A percentile compares a stretch with the other conserved stretches of the same genome.
Evolutionary conservation across 2,797 vertebrate species (phyloP).

Genomic region (Kryptolebias ocellatus): DNA sequence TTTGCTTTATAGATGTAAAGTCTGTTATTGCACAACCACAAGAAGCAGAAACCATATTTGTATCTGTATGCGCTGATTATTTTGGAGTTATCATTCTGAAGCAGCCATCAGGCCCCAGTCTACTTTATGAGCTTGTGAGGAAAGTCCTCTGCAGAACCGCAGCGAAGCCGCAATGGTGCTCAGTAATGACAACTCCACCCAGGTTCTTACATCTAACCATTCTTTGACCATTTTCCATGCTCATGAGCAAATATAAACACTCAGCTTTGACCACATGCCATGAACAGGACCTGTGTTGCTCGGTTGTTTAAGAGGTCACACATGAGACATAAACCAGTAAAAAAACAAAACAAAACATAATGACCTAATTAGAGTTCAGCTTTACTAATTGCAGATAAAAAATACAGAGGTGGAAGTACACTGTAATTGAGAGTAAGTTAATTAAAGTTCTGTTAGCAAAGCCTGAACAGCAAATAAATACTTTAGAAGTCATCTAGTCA

Average conservation of each 20-base stretch:
- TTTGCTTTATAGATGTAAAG: constrained; percentile 20
- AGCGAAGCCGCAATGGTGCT: constrained; percentile 49
- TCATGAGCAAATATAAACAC: constrained; percentile 39
- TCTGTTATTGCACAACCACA: constrained; percentile 9
- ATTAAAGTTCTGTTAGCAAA: constrained; percentile 56
- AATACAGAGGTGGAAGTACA: constrained; percentile 48
- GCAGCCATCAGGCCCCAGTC: constrained; percentile 33
- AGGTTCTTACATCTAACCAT: constrained; percentile 48
- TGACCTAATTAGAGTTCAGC: constrained; percentile 53
- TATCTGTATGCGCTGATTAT: constrained; percentile 26
- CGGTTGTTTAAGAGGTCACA: constrained; percentile 55
- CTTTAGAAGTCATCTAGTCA: constrained; percentile 59
- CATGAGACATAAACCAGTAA: constrained; percentile 41
- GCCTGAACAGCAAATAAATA: constrained; percentile 48
- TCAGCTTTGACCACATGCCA: constrained; percentile 50
- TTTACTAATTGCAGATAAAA: constrained; percentile 37
- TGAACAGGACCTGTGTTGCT: constrained; percentile 43
- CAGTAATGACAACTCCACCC: constrained; percentile 55
- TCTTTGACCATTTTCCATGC: constrained; percentile 50
- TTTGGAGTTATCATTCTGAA: constrained; percentile 43
- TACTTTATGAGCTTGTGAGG: constrained; percentile 24
- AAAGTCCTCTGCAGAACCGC: constrained; percentile 42
- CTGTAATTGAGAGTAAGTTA: constrained; percentile 60
- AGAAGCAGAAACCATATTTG: constrained; percentile 12
- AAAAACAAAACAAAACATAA: constrained; percentile 34